Conservation (phyloP, 2,113 vertebrate genomes). For the Ameiurus melas region DNA sequence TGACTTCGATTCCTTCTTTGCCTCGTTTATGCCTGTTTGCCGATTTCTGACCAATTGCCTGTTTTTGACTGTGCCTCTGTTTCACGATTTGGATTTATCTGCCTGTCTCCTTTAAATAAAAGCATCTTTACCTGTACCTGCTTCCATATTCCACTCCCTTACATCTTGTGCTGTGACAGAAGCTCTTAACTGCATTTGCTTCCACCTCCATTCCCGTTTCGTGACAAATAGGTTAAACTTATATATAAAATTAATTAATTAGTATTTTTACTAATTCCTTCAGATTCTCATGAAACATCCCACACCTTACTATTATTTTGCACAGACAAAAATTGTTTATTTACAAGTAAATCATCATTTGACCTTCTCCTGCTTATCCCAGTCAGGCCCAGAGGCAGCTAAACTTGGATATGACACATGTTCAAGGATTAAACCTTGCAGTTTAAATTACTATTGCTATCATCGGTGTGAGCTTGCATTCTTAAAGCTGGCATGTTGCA, state of each 20-base stretch:
- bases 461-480: background rate
- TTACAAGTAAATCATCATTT: background rate
- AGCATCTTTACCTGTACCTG: too few relatives aligned
- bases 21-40: too few relatives aligned
- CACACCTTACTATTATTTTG: background rate
- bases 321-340: background rate
- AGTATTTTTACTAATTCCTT: background rate
- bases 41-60: too few relatives aligned
- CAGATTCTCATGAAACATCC: background rate
- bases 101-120: too few relatives aligned
- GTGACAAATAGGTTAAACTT: background rate
- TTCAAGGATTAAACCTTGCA: background rate
- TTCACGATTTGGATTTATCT: too few relatives aligned
- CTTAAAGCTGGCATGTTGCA: background rate
- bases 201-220: too few relatives aligned
- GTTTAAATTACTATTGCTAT: background rate
- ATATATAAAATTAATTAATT: background rate
- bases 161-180: too few relatives aligned
- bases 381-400: background rate
- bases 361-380: background rate
- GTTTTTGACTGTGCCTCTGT: too few relatives aligned
- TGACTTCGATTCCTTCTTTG: too few relatives aligned
- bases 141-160: too few relatives aligned
- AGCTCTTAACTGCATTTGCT: too few relatives aligned
- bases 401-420: background rate